Percentiles rank a stretch among this genome's conserved stretches.
phyloP scores from a whole-genome alignment of 2,888 invertebrate species.

The Trachelus tabidus region DNA sequence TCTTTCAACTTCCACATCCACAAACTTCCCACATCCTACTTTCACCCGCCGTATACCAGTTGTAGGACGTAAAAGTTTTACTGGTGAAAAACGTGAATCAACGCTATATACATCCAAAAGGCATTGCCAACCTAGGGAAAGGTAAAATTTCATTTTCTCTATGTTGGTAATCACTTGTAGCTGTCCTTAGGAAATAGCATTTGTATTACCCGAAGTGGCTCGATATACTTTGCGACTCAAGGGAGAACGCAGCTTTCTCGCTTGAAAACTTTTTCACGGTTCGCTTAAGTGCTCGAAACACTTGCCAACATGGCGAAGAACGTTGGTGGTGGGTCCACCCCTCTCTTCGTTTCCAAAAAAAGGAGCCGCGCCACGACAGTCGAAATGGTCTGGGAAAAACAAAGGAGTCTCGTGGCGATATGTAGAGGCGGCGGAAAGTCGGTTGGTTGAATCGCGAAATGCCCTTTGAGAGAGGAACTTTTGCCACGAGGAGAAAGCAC shows the following conservation, averaged over 20 bases:
- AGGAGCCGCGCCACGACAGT: neutral
- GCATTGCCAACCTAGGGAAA: neutral
- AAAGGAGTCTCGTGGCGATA: neutral
- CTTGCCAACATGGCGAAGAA: slow-evolving; percentile 42
- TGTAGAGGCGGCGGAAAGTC: slow-evolving; percentile 5
- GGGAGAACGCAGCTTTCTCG: neutral
- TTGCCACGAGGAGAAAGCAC: neutral
- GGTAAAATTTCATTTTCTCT: neutral
- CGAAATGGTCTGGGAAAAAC: neutral
- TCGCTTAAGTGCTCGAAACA: slow-evolving; percentile 53
- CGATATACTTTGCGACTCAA: neutral
- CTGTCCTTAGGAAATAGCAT: neutral
- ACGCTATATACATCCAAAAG: neutral
- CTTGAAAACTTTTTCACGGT: slow-evolving; percentile 35
- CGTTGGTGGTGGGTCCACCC: neutral
- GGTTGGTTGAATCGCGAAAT: slow-evolving; percentile 1
- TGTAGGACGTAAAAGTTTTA: neutral
- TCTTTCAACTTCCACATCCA: neutral
- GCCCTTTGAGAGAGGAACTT: neutral
- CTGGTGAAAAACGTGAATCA: neutral
- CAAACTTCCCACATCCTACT: neutral
- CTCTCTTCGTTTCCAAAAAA: neutral
- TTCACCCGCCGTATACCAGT: neutral
- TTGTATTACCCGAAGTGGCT: neutral
- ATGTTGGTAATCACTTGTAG: neutral